Conservation (phyloP, 1,140 invertebrate species). For the Drosophila azteca region DNA sequence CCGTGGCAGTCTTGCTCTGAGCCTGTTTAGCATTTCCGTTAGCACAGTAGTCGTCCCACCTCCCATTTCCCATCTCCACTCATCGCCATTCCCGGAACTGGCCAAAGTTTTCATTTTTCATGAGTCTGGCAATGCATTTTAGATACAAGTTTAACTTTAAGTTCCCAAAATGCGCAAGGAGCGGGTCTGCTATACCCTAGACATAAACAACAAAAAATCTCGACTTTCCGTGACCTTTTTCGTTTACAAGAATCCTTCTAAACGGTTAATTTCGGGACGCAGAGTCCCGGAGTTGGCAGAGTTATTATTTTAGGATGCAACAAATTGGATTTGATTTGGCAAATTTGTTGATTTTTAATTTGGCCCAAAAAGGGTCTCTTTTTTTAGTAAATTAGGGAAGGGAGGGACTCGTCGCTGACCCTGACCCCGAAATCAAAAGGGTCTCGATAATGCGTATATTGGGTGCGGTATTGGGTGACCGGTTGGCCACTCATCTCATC, state of each 20-base stretch:
- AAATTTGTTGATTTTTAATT: constrained; percentile 79
- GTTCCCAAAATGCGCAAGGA: constrained; percentile 30
- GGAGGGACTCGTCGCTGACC: constrained; percentile 14
- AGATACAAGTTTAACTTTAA: constrained; percentile 27
- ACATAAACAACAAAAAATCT: constrained; percentile 32
- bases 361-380: constrained; percentile 23
- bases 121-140: constrained; percentile 53
- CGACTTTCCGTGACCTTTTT: constrained; percentile 12
- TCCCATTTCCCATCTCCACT: constrained; percentile 1
- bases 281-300: constrained; percentile 7
- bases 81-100: background rate
- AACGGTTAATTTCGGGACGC: constrained; percentile 18
- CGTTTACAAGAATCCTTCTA: background rate
- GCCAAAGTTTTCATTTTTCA: constrained; percentile 53
- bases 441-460: constrained; percentile 15
- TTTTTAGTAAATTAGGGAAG: constrained; percentile 57
- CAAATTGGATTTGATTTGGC: constrained; percentile 71
- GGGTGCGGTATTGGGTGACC: too few species aligned
- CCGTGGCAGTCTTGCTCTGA: constrained; percentile 6
- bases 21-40: constrained; percentile 70
- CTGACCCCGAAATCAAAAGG: constrained; percentile 12
- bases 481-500: constrained; percentile 34
- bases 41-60: constrained; percentile 32
- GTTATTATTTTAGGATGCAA: constrained; percentile 67
- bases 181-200: background rate